Evolutionary conservation across 2,888 invertebrate genomes (phyloP).

Genomic region (Amorpha juglandis): DNA sequence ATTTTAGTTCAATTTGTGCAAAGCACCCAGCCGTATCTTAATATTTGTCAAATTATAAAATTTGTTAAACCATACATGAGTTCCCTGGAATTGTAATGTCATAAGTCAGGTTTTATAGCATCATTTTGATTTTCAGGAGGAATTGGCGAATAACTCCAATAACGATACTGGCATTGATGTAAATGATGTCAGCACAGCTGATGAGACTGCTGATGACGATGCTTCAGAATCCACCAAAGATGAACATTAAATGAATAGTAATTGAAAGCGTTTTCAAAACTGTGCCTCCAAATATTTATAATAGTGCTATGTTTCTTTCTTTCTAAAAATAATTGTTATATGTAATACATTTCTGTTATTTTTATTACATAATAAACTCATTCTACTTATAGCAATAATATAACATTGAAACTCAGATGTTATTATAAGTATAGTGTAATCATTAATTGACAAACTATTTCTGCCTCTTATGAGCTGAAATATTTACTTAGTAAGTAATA

Average conservation of each 20-base stretch:
- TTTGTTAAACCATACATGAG: too few relatives aligned
- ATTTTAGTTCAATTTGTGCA: too few relatives aligned
- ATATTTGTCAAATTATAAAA: too few relatives aligned
- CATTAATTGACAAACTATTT: background rate
- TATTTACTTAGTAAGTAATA: background rate
- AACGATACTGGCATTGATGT: constrained; percentile 82
- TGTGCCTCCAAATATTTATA: constrained; percentile 6
- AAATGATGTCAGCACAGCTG: constrained; percentile 76
- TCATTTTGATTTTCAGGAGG: constrained; percentile 73
- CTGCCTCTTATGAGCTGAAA: background rate
- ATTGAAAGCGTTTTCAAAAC: background rate
- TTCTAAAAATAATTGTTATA: too few relatives aligned
- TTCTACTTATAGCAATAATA: background rate
- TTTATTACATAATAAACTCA: background rate
- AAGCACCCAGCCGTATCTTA: too few relatives aligned
- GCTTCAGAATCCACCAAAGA: constrained; percentile 23
- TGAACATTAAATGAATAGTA: constrained; percentile 11
- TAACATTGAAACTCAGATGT: background rate
- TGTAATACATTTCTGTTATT: background rate
- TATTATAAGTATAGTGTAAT: background rate
- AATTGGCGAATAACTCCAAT: constrained; percentile 85
- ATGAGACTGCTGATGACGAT: constrained; percentile 55
- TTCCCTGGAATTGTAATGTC: too few relatives aligned
- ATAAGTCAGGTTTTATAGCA: background rate
- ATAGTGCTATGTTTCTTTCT: background rate